A percentile compares a stretch with the other conserved stretches of the same genome.
These are phyloP conservation scores for Dasysyrphus albostriatus DNA, from an alignment of 2,888 invertebrate species.

Conservation along the genomic window DNA sequence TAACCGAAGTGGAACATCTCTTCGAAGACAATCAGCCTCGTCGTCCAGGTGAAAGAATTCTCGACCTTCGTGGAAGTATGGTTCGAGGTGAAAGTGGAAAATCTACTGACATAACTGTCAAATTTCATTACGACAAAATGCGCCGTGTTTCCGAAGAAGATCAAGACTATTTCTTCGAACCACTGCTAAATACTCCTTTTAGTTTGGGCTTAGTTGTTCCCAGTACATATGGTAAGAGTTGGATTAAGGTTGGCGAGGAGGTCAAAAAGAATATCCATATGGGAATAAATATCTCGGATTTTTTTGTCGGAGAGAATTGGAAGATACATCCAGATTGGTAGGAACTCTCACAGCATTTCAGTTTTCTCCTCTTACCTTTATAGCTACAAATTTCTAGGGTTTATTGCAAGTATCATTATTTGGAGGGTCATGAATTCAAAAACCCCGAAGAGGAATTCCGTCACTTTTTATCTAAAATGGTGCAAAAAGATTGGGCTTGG, in stretches of 20 bases:
- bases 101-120: slow-evolving; percentile 88
- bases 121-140: slow-evolving; percentile 94
- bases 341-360: slow-evolving; percentile 53
- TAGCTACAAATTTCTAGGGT: slow-evolving; percentile 85
- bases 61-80: slow-evolving; percentile 86
- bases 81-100: slow-evolving; percentile 89
- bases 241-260: slow-evolving; percentile 90
- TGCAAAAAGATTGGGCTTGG: slow-evolving; percentile 87
- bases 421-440: slow-evolving; percentile 90
- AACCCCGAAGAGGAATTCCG: slow-evolving; percentile 90
- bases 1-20: slow-evolving; percentile 96
- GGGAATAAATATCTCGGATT: slow-evolving; percentile 89
- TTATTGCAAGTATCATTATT: slow-evolving; percentile 94
- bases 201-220: slow-evolving; percentile 94
- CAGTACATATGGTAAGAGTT: slow-evolving; percentile 87
- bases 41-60: slow-evolving; percentile 86
- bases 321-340: slow-evolving; percentile 94
- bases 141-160: slow-evolving; percentile 91
- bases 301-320: slow-evolving; percentile 90
- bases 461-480: slow-evolving; percentile 90
- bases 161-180: slow-evolving; percentile 93
- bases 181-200: slow-evolving; percentile 93
- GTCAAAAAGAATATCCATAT: slow-evolving; percentile 88
- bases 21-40: slow-evolving; percentile 88
- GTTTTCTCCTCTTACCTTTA: background rate